These are phyloP conservation scores for Aplysia californica DNA, from an alignment of 1,140 invertebrate species.

Conservation along the genomic window DNA sequence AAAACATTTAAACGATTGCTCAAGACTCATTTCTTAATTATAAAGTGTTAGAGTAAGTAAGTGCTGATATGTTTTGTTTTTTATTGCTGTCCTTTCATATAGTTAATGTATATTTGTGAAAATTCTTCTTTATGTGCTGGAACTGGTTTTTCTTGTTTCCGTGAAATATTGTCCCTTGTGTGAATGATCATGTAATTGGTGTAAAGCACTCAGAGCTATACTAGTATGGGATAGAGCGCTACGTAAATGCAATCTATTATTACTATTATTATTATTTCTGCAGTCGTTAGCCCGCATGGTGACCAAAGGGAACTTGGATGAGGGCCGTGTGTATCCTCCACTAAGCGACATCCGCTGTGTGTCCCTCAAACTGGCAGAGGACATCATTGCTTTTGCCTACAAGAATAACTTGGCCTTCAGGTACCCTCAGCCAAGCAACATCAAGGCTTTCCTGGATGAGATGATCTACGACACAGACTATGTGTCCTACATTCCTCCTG, in stretches of 20 bases:
- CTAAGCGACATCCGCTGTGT: slow-evolving; percentile 88
- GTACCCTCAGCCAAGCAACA: slow-evolving; percentile 72
- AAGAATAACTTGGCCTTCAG: slow-evolving; percentile 71
- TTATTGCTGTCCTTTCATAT: not conserved
- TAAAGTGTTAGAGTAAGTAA: too few relatives aligned
- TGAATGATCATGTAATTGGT: too few relatives aligned
- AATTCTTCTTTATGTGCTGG: too few relatives aligned
- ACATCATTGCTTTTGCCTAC: slow-evolving; percentile 91
- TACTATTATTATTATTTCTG: not conserved
- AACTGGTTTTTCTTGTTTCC: not conserved
- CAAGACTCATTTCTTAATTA: too few relatives aligned
- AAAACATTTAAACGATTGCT: too few relatives aligned
- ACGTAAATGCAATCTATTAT: not conserved
- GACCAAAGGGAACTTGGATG: slow-evolving; percentile 81
- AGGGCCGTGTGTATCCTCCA: slow-evolving; percentile 95
- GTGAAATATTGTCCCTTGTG: not conserved
- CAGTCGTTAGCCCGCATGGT: slow-evolving; percentile 87
- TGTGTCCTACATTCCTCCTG: slow-evolving; percentile 68
- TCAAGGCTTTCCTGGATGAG: slow-evolving; percentile 67
- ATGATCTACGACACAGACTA: slow-evolving; percentile 72
- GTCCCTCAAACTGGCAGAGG: slow-evolving; percentile 87
- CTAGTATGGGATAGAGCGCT: too few relatives aligned
- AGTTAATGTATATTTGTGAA: not conserved
- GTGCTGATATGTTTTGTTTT: too few relatives aligned
- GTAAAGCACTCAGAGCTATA: not conserved